Percentiles rank a stretch among this genome's conserved stretches.
phyloP scores from a whole-genome alignment of 1,140 invertebrate genomes.

The Scaptomyza graminum region DNA sequence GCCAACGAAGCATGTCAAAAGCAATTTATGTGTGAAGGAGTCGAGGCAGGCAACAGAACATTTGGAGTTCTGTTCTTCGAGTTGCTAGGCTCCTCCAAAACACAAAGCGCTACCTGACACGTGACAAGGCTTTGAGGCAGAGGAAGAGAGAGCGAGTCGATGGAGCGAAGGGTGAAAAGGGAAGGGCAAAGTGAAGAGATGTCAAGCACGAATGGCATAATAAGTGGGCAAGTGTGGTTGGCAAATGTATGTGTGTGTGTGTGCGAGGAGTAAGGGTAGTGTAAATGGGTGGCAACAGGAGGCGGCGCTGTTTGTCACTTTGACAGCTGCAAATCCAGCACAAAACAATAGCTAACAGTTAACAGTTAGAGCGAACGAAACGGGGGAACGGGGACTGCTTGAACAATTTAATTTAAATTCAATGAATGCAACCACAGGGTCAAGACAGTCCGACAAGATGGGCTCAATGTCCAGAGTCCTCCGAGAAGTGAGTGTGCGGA shows the following conservation, averaged over 20 bases:
- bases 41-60: conserved; percentile 7
- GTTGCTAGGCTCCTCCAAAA: conserved; percentile 39
- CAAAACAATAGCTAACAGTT: conserved; percentile 38
- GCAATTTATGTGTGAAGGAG: conserved; percentile 64
- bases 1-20: conserved; percentile 79
- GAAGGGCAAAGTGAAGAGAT: not conserved
- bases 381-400: conserved; percentile 3
- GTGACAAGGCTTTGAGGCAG: conserved; percentile 16
- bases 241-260: not conserved
- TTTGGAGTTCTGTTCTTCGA: not conserved
- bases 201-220: conserved; percentile 72
- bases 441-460: conserved; percentile 1
- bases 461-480: conserved; percentile 10
- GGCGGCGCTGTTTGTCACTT: conserved; percentile 70
- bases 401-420: conserved; percentile 74
- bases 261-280: not conserved
- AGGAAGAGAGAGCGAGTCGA: too few species aligned
- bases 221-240: conserved; percentile 48
- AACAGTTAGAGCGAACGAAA: not conserved
- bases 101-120: conserved; percentile 38
- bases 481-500: conserved; percentile 34
- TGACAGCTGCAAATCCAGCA: conserved; percentile 76
- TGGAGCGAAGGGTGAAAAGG: not conserved
- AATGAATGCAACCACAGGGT: conserved; percentile 47
- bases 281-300: conserved; percentile 12